These are phyloP conservation scores for Temnothorax nylanderi DNA, from an alignment of 1,140 invertebrate species.

Conservation along the genomic window DNA sequence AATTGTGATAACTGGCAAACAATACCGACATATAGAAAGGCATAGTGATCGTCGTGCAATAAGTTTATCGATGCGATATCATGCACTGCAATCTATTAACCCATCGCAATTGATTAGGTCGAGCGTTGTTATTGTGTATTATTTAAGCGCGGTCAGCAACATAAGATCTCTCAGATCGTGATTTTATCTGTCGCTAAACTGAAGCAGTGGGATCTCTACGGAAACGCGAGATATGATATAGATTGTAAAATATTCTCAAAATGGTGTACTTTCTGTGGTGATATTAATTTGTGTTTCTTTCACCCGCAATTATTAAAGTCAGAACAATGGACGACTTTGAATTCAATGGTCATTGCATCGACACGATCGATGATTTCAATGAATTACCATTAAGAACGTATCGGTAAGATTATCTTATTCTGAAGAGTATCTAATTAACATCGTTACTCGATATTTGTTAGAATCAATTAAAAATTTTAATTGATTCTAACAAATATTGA, in stretches of 20 bases:
- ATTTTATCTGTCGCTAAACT: constrained; percentile 10
- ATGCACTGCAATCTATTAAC: constrained; percentile 51
- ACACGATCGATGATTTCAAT: constrained; percentile 32
- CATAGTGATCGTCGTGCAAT: constrained; percentile 38
- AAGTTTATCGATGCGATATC: not conserved
- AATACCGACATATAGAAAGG: not conserved
- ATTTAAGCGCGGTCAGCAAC: constrained; percentile 57
- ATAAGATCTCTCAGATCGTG: constrained; percentile 46
- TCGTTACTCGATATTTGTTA: not conserved
- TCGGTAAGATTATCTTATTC: constrained; percentile 56
- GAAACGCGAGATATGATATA: not conserved
- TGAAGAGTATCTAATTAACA: not conserved
- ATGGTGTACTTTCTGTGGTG: not conserved
- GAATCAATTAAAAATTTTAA: not conserved
- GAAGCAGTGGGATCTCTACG: not conserved
- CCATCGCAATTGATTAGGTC: constrained; percentile 19
- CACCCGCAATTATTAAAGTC: not conserved
- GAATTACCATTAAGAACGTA: not conserved
- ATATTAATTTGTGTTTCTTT: not conserved
- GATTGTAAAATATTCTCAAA: not conserved
- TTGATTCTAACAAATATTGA: too few relatives aligned
- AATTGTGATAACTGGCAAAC: not conserved
- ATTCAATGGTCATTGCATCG: constrained; percentile 8
- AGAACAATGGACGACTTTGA: constrained; percentile 50
- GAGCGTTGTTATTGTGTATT: constrained; percentile 34